phyloP scores from a whole-genome alignment of 1,140 invertebrate species.

The Drosophila lacertosa region DNA sequence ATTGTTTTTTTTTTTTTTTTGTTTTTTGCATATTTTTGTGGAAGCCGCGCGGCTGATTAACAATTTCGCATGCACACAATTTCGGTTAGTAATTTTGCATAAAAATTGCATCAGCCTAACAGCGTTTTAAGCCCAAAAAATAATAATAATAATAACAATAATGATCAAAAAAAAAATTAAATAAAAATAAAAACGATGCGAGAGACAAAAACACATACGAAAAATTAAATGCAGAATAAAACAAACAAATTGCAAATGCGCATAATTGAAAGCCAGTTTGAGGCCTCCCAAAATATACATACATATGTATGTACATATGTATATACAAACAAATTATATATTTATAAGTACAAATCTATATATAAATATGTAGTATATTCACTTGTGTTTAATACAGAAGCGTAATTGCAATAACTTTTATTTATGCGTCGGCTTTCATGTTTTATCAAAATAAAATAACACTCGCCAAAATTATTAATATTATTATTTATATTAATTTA shows the following conservation, averaged over 20 bases:
- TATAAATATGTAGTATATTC: constrained; percentile 34
- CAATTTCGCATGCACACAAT: constrained; percentile 41
- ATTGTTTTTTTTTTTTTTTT: no score
- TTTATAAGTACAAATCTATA: constrained; percentile 39
- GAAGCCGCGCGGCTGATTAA: constrained; percentile 64
- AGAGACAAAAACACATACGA: constrained; percentile 9
- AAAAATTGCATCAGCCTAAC: constrained; percentile 75
- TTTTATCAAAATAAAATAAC: constrained; percentile 41
- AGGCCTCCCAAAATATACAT: constrained; percentile 53
- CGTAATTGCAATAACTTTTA: constrained; percentile 77
- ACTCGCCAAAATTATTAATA: not conserved
- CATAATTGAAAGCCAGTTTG: constrained; percentile 77
- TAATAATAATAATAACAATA: constrained; percentile 25
- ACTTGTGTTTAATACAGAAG: constrained; percentile 67
- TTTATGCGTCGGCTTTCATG: constrained; percentile 63
- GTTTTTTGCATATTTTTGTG: constrained; percentile 46
- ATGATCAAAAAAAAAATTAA: constrained; percentile 20
- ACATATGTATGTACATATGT: constrained; percentile 23
- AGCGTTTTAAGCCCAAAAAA: constrained; percentile 20
- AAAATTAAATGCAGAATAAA: constrained; percentile 43
- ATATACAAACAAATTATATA: constrained; percentile 42
- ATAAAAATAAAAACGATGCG: constrained; percentile 19
- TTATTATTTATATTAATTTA: constrained; percentile 24
- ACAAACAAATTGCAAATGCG: constrained; percentile 49
- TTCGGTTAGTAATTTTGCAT: constrained; percentile 77